Evolutionary conservation across 1,140 invertebrate species (phyloP).

Genomic region (honey bee (Apis mellifera)): DNA sequence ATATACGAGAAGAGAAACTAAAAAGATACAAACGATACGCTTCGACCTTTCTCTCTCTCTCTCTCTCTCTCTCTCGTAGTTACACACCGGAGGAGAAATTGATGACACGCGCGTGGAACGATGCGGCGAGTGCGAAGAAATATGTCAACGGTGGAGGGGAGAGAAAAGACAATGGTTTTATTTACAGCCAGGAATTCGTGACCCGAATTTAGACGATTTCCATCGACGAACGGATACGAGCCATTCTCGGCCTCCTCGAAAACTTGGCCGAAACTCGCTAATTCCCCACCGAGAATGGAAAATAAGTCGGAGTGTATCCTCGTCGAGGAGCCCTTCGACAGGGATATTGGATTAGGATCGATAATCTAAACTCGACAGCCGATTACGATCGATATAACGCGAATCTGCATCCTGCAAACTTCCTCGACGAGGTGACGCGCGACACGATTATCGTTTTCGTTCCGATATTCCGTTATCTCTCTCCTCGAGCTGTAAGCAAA

Average conservation of each 20-base stretch:
- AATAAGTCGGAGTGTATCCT: too few relatives aligned
- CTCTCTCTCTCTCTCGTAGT: not conserved
- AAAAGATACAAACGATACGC: not conserved
- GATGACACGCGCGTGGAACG: conserved; percentile 53
- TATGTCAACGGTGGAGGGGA: conserved; percentile 51
- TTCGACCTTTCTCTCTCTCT: not conserved
- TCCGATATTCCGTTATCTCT: too few relatives aligned
- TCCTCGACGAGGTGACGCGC: too few relatives aligned
- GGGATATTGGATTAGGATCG: too few relatives aligned
- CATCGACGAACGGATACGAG: not conserved
- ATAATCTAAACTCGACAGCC: too few relatives aligned
- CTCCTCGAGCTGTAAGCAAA: too few relatives aligned
- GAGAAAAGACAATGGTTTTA: conserved; percentile 62
- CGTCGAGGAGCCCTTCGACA: too few relatives aligned
- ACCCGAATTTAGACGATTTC: conserved; percentile 63
- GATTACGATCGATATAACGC: too few relatives aligned
- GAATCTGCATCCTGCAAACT: too few relatives aligned
- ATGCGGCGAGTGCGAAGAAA: conserved; percentile 57
- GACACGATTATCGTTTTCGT: too few relatives aligned
- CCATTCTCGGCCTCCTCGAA: not conserved
- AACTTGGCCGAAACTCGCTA: not conserved
- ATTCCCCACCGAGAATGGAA: not conserved
- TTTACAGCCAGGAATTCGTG: conserved; percentile 62
- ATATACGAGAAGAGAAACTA: not conserved
- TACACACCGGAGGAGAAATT: conserved; percentile 42